Evolutionary conservation across 1,140 invertebrate genomes (phyloP).

Genomic region (Drosophila nebulosa): DNA sequence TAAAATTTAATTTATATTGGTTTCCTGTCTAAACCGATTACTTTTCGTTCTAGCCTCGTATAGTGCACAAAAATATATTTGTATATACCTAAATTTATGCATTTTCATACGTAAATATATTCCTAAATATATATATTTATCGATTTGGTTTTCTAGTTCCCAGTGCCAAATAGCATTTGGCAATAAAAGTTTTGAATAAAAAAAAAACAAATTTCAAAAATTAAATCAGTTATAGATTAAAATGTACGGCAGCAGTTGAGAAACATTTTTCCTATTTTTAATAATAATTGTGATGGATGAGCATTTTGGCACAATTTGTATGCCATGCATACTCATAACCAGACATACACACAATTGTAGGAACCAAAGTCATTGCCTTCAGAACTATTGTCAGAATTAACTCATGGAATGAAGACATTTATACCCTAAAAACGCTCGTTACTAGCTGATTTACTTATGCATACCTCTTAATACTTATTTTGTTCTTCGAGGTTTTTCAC

Average conservation of each 20-base stretch:
- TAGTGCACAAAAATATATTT: not conserved
- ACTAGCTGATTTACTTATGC: too few species aligned
- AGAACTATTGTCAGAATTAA: constrained; percentile 19
- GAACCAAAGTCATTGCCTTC: constrained; percentile 44
- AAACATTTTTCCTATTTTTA: constrained; percentile 12
- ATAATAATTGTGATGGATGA: constrained; percentile 20
- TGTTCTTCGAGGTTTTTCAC: too few species aligned
- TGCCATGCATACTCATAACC: not conserved
- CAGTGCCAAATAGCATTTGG: constrained; percentile 19
- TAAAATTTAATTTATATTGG: too few species aligned
- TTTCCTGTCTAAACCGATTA: not conserved
- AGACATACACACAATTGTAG: not conserved
- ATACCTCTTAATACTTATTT: too few species aligned
- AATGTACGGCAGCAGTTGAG: constrained; percentile 3
- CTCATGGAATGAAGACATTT: too few species aligned
- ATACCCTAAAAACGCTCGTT: too few species aligned
- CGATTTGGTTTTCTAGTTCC: constrained; percentile 18
- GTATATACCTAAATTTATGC: not conserved
- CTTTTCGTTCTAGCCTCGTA: not conserved
- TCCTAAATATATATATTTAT: not conserved
- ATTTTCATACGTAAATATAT: not conserved
- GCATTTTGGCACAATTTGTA: constrained; percentile 17
- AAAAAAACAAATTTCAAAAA: not conserved
- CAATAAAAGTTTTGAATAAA: constrained; percentile 20
- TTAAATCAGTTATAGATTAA: constrained; percentile 44